Percentiles rank a stretch among this genome's conserved stretches.
phyloP scores from a whole-genome alignment of 2,888 invertebrate genomes.

The Pyrgus malvae region DNA sequence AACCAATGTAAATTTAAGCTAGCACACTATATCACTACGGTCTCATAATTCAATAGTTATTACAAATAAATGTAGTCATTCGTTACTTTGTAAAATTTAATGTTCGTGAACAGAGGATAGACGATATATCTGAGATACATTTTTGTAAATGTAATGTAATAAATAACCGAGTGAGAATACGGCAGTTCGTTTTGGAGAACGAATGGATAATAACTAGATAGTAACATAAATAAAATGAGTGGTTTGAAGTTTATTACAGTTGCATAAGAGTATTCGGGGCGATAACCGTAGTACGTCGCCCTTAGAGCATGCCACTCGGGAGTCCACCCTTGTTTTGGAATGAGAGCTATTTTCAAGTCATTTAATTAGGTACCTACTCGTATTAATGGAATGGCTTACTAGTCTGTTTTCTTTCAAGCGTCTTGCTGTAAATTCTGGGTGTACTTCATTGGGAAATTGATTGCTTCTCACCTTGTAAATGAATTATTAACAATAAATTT shows the following conservation, averaged over 20 bases:
- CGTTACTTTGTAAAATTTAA: constrained; percentile 23
- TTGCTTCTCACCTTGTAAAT: too few relatives aligned
- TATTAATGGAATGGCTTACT: too few relatives aligned
- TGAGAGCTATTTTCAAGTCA: constrained; percentile 6
- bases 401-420: background rate
- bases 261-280: constrained; percentile 12
- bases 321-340: background rate
- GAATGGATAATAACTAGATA: constrained; percentile 15
- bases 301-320: constrained; percentile 6
- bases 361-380: background rate
- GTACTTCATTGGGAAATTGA: too few relatives aligned
- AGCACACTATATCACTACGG: background rate
- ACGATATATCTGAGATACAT: constrained; percentile 13
- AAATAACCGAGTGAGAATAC: constrained; percentile 17
- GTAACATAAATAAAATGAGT: constrained; percentile 20
- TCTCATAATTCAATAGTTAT: constrained; percentile 15
- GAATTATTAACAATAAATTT: too few relatives aligned
- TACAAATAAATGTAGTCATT: constrained; percentile 26
- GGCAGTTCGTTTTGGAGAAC: constrained; percentile 7
- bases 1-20: background rate
- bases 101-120: constrained; percentile 10
- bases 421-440: too few relatives aligned
- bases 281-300: constrained; percentile 9
- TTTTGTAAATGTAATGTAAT: constrained; percentile 19
- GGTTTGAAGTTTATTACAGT: constrained; percentile 3